Evolutionary conservation across 1,140 invertebrate species (phyloP).

Genomic region (Hyles vespertilio): DNA sequence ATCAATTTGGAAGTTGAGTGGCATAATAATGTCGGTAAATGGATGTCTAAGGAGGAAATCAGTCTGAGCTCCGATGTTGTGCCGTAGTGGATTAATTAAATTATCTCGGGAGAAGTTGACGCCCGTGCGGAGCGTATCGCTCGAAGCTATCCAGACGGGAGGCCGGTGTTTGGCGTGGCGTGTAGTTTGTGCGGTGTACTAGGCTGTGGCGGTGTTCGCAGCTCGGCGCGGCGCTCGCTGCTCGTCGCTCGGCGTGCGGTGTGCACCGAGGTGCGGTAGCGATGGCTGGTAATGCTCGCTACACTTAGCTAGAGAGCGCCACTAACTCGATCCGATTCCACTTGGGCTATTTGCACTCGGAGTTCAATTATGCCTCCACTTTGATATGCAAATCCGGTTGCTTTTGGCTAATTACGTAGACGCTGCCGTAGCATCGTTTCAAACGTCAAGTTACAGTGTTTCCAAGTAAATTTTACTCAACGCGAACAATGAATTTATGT

Average conservation of each 20-base stretch:
- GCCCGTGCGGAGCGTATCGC: slow-evolving; percentile 26
- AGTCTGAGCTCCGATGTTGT: slow-evolving; percentile 49
- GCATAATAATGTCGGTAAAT: slow-evolving; percentile 62
- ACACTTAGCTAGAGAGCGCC: slow-evolving; percentile 48
- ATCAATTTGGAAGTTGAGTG: slow-evolving; percentile 59
- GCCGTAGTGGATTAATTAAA: slow-evolving; percentile 66
- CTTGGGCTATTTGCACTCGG: slow-evolving; percentile 67
- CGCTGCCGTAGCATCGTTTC: slow-evolving; percentile 53
- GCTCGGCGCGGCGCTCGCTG: slow-evolving; percentile 3
- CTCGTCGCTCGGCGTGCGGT: not conserved
- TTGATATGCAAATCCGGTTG: slow-evolving; percentile 71
- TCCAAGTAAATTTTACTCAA: slow-evolving; percentile 3
- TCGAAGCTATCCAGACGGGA: slow-evolving; percentile 20
- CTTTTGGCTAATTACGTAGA: slow-evolving; percentile 68
- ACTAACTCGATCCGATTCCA: slow-evolving; percentile 69
- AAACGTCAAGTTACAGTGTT: slow-evolving; percentile 40
- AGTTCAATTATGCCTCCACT: slow-evolving; percentile 68
- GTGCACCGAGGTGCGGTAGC: not conserved
- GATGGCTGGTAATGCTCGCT: slow-evolving; percentile 33
- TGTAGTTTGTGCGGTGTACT: no score
- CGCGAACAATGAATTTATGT: not conserved
- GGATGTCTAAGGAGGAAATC: slow-evolving; percentile 68
- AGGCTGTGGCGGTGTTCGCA: no score
- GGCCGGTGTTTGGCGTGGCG: not conserved
- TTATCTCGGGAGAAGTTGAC: slow-evolving; percentile 49